Conservation (phyloP, 2,113 vertebrate genomes). For the Syrrhaptes paradoxus region DNA sequence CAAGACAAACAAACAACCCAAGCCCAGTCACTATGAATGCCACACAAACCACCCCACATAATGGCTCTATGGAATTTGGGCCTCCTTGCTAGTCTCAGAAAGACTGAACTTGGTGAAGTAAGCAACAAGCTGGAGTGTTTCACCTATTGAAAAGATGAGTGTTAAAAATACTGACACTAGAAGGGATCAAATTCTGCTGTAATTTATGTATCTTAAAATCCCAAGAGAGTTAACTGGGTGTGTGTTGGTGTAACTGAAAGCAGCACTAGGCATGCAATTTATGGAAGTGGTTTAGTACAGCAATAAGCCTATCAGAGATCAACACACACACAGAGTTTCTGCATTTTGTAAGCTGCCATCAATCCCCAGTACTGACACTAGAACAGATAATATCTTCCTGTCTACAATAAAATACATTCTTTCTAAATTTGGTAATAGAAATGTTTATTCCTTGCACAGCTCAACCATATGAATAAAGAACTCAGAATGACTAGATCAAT, state of each 20-base stretch:
- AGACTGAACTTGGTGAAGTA: not conserved
- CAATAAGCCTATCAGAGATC: slow-evolving; percentile 22
- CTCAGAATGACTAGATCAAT: not conserved
- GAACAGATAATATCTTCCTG: slow-evolving; percentile 15
- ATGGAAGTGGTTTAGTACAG: slow-evolving; percentile 24
- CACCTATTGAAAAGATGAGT: not conserved
- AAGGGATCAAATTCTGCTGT: not conserved
- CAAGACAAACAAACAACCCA: not conserved
- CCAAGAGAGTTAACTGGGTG: not conserved
- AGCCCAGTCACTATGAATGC: not conserved
- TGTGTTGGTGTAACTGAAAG: not conserved
- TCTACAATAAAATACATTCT: slow-evolving; percentile 8
- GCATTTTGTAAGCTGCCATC: slow-evolving; percentile 32
- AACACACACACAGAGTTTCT: slow-evolving; percentile 2
- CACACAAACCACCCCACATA: not conserved
- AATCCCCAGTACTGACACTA: not conserved
- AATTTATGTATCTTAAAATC: not conserved
- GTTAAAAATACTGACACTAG: not conserved
- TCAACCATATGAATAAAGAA: slow-evolving; percentile 15
- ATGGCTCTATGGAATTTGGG: not conserved
- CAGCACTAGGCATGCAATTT: not conserved
- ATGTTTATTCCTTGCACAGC: slow-evolving; percentile 35
- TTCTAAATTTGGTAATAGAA: slow-evolving; percentile 45
- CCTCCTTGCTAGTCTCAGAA: not conserved
- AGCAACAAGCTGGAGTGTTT: not conserved